phyloP scores from a whole-genome alignment of 1,140 invertebrate genomes.

The Lanistes nyassanus region DNA sequence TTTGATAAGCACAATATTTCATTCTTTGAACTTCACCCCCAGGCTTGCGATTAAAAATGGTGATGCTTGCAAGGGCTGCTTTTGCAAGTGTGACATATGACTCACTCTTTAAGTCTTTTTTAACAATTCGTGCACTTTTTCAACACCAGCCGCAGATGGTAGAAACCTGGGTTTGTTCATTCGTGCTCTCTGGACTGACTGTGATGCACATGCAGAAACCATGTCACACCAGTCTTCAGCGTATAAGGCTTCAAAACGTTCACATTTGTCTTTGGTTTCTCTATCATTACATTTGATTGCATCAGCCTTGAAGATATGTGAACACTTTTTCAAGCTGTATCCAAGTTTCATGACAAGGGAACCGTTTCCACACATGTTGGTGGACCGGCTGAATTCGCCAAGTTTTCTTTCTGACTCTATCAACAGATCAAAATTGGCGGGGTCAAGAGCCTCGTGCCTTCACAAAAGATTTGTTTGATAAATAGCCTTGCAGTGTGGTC shows the following conservation, averaged over 20 bases:
- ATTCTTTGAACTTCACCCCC: neutral
- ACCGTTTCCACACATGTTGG: neutral
- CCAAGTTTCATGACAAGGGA: neutral
- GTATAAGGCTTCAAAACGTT: too few species aligned
- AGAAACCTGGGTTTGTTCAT: neutral
- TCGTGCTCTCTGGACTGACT: neutral
- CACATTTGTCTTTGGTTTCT: too few species aligned
- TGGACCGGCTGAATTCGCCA: too few species aligned
- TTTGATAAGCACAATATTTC: neutral
- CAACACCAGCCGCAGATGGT: neutral
- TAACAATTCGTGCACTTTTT: neutral
- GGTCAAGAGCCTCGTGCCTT: neutral
- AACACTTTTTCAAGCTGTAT: too few species aligned
- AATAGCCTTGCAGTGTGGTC: too few species aligned
- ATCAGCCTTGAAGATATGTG: too few species aligned
- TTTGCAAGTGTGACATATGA: slow-evolving; percentile 2
- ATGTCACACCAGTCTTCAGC: neutral
- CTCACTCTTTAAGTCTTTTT: neutral
- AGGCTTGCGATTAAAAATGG: neutral
- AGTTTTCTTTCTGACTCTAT: too few species aligned
- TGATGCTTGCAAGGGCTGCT: neutral
- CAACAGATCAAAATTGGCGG: too few species aligned
- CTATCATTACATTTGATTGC: too few species aligned
- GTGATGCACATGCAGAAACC: too few species aligned
- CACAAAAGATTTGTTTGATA: neutral